These are phyloP conservation scores for Rotaria socialis DNA, from an alignment of 2,888 invertebrate genomes.

Conservation along the genomic window DNA sequence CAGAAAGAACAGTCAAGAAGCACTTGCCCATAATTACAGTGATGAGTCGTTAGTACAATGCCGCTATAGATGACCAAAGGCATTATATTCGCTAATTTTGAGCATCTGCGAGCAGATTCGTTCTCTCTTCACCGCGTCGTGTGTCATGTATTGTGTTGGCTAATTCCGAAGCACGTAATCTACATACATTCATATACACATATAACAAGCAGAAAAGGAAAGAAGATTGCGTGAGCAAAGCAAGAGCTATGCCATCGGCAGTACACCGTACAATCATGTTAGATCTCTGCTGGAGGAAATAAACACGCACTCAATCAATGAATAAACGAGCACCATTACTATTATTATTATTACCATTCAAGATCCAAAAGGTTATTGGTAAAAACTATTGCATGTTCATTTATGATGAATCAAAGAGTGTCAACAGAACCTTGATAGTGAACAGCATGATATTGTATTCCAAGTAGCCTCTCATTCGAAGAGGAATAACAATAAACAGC, in stretches of 20 bases:
- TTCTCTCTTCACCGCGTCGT: not conserved
- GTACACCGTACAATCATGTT: constrained; percentile 6
- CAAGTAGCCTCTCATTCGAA: not conserved
- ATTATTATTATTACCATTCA: not conserved
- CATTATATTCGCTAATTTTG: constrained; percentile 1
- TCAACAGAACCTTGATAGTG: not conserved
- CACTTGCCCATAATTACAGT: constrained; percentile 6
- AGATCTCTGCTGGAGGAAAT: constrained; percentile 2
- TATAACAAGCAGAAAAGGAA: not conserved
- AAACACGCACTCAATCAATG: not conserved
- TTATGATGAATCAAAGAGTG: not conserved
- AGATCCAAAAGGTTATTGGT: not conserved
- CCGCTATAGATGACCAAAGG: constrained; percentile 11
- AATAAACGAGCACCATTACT: not conserved
- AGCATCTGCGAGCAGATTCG: constrained; percentile 5
- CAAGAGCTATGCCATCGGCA: constrained; percentile 7
- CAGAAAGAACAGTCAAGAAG: not conserved
- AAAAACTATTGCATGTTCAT: not conserved
- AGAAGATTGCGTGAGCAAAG: not conserved
- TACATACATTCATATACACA: not conserved
- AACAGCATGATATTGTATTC: not conserved
- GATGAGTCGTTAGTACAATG: not conserved
- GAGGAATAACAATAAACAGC: not conserved
- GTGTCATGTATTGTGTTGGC: constrained; percentile 2
- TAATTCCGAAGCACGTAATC: not conserved